Base-by-base conservation (phyloP, 2,888 invertebrate genomes). In the Clepsis dumicolana region DNA sequence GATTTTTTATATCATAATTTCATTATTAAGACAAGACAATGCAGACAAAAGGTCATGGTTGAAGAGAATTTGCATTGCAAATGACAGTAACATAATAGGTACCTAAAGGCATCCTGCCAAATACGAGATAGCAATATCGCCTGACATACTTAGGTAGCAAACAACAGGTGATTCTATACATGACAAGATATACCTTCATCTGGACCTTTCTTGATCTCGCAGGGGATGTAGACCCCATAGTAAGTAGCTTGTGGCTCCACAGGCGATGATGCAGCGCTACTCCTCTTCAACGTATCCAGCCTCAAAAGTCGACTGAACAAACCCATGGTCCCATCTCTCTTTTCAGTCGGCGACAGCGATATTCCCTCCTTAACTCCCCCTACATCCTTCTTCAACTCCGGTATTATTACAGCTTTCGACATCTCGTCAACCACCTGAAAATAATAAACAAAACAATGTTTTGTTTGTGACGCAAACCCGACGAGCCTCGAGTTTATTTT, bases 151-250 rank as follows among this genome's bases (percentile, higher is more conserved):
- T 57, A 53, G 44, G 25, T 25, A 50, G 57, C 24, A 53, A 14
- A 61, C 24, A 53, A 14, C 16, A 41, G n/a, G 62, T 38, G 56
- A 64, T 64, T 59, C 63, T 63, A 59, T 50, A 57, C 41, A 16
- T 24, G 44, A 16, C 48, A 60, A 70, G 14, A 74, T 70, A 75
- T 81, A 92, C 94, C 93, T 92, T 93, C 94, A 82, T 94, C 94
- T 2, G 91, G 90, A 44, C 91, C 93, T 77, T 92, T 91, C 71
- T 93, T 94, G 27, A 92, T 87, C 84, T 94, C 94, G 74, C 92
- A 93, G n/a, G 94, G 93, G 78, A 94, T 93, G 72, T 92, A 94
- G n/a, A 94, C 94, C 73, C 92, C 94, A 77, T 93, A 94, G 72
- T 89, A 94, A 0, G 84, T 90, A 3, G 78, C 79, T 1, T 86